These are phyloP conservation scores for Antennarius striatus DNA, from an alignment of 2,113 vertebrate genomes.

Conservation along the genomic window DNA sequence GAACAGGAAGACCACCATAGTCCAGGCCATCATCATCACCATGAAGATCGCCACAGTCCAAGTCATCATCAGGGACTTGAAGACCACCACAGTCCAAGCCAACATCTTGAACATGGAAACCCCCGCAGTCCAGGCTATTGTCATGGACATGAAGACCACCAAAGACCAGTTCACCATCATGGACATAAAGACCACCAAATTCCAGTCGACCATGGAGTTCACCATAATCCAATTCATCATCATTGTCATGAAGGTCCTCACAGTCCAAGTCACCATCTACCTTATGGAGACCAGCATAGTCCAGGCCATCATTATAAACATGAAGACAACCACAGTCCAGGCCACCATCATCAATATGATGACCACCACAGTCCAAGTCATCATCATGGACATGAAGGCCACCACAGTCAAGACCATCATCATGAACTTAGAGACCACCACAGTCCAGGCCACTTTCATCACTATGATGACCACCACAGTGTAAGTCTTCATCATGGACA, in stretches of 20 bases:
- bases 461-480: conserved; percentile 8
- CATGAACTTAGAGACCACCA: not conserved
- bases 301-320: not conserved
- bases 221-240: conserved; percentile 3
- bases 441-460: not conserved
- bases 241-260: conserved; percentile 11
- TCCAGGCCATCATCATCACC: conserved; percentile 3
- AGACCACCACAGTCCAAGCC: conserved; percentile 3
- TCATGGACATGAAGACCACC: not conserved
- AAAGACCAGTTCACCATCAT: not conserved
- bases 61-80: conserved; percentile 6
- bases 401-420: conserved; percentile 9
- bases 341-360: conserved; percentile 1
- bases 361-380: conserved; percentile 15
- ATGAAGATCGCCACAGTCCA: conserved; percentile 13
- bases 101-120: conserved; percentile 8
- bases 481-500: not conserved
- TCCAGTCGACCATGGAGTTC: conserved; percentile 5
- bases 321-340: not conserved
- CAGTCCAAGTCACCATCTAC: not conserved
- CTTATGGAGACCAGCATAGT: not conserved
- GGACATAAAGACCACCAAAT: not conserved
- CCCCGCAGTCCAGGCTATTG: conserved; percentile 1
- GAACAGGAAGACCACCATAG: not conserved
- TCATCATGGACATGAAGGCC: conserved; percentile 26